phyloP scores from a whole-genome alignment of 2,888 invertebrate species.

The Invenusta paracnida region DNA sequence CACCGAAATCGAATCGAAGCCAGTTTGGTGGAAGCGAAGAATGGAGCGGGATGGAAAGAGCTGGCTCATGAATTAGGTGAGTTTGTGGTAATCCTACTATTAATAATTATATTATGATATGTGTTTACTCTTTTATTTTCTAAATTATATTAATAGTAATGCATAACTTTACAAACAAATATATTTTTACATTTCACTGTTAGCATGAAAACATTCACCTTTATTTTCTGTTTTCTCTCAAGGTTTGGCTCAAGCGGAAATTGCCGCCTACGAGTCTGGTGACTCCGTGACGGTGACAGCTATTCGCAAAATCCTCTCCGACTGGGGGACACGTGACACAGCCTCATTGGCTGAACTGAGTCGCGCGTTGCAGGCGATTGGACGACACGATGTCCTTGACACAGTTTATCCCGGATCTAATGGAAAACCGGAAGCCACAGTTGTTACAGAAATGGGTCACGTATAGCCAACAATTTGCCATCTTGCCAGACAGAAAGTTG shows the following conservation, averaged over 20 bases:
- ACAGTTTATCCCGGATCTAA: not conserved
- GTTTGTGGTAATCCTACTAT: no score
- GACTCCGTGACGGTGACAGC: not conserved
- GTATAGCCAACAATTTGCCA: not conserved
- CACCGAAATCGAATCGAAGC: not conserved
- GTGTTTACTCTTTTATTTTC: not conserved
- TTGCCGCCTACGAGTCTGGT: not conserved
- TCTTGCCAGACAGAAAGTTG: no score
- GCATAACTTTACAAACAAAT: not conserved
- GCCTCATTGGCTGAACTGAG: not conserved
- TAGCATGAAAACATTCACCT: not conserved
- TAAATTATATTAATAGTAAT: not conserved
- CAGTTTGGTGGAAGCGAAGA: slow-evolving; percentile 41
- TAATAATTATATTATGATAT: no score
- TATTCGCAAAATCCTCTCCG: not conserved
- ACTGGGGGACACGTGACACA: slow-evolving; percentile 2
- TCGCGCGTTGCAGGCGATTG: not conserved
- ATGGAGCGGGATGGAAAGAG: slow-evolving; percentile 49
- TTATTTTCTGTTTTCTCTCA: not conserved
- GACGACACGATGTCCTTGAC: not conserved
- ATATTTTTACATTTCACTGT: not conserved
- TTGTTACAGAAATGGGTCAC: not conserved
- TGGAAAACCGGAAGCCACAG: not conserved
- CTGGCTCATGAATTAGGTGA: slow-evolving; percentile 52
- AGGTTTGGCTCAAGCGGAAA: not conserved